These are phyloP conservation scores for Scolopax rusticola DNA, from an alignment of 2,797 vertebrate genomes.

Conservation along the genomic window DNA sequence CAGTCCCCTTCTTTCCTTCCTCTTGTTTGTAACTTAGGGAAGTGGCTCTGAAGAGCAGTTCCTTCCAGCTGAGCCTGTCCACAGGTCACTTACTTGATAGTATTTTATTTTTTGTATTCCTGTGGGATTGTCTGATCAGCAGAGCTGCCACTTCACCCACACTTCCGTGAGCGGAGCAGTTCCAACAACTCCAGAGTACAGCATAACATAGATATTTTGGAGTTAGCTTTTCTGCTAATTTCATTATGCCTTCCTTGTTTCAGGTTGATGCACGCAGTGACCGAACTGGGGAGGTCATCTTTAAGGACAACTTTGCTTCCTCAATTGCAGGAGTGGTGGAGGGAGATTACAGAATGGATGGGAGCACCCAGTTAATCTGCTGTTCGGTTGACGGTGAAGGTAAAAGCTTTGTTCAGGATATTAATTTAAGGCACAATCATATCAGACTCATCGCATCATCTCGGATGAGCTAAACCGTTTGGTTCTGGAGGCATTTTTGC, in stretches of 20 bases:
- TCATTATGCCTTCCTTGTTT: neutral
- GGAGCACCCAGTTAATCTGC: slow-evolving; percentile 93
- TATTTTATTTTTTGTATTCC: neutral
- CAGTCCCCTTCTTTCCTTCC: neutral
- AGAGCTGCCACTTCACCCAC: neutral
- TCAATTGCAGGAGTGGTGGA: slow-evolving; percentile 94
- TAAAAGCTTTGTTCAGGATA: slow-evolving; percentile 52
- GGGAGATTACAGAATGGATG: slow-evolving; percentile 97
- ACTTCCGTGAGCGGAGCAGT: neutral
- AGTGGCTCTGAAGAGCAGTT: neutral
- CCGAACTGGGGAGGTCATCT: slow-evolving; percentile 96
- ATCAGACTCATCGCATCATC: neutral
- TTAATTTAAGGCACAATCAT: neutral
- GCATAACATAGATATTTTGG: neutral
- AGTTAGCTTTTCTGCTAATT: neutral
- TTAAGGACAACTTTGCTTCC: slow-evolving; percentile 97
- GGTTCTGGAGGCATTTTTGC: neutral
- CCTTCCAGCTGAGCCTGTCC: neutral
- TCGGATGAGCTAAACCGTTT: neutral
- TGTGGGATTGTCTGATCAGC: neutral
- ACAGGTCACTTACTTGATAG: neutral
- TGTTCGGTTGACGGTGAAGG: slow-evolving; percentile 95
- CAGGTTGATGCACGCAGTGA: slow-evolving; percentile 97
- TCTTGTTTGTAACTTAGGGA: neutral
- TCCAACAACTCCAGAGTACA: neutral